Base-by-base conservation (phyloP, 2,113 vertebrate genomes). In the Solea solea region DNA sequence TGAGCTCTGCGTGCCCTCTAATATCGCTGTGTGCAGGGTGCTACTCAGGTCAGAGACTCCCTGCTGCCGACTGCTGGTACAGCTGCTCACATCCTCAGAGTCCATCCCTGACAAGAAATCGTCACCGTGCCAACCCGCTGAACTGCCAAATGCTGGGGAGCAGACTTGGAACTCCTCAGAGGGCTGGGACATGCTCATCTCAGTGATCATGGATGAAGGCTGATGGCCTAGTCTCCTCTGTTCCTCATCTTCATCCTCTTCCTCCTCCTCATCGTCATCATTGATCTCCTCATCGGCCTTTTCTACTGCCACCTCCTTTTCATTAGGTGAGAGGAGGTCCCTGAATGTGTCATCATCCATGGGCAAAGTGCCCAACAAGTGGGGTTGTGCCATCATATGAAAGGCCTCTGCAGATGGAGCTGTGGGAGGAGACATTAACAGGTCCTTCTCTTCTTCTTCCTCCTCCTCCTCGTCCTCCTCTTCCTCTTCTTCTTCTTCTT, bases 251-350 rank as follows among this genome's bases (percentile, higher is more conserved):
- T 87, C 88, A 7, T 90, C 64, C 0, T 89, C 87, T 0, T 87
- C 83, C 2, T 92, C 87, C 41, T 61, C 58, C 0, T 61, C 88
- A 2, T 84, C 83, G 21, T 94, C 93, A 34, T 93, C 92, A 41
- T 94, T 94, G 62, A 93, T 91, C 76, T 94, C 94, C 64, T 94
- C 87, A n/a, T 94, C 93, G 1, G 93, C 94, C 76, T 94, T 94
- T 54, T 94, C 93, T 41, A 94, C 90, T 0, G 90, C 92, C 45
- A 87, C 92, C 66, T 93, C 92, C 52, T 82, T 85, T 21, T 90
- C 92, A 52, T 83, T 84, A 49, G 85, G 82, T 1, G 91, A 92
- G 11, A 66, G 52, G 46, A 83, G 78, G 16, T 74, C 69, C n/a
- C 34, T 65, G 3, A 59, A 55, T 42, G 28, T 64, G 40, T 88